Evolutionary conservation across 1,140 invertebrate species (phyloP), one percentile per base, ranked within the genome.

Genomic region (Lerema accius): DNA sequence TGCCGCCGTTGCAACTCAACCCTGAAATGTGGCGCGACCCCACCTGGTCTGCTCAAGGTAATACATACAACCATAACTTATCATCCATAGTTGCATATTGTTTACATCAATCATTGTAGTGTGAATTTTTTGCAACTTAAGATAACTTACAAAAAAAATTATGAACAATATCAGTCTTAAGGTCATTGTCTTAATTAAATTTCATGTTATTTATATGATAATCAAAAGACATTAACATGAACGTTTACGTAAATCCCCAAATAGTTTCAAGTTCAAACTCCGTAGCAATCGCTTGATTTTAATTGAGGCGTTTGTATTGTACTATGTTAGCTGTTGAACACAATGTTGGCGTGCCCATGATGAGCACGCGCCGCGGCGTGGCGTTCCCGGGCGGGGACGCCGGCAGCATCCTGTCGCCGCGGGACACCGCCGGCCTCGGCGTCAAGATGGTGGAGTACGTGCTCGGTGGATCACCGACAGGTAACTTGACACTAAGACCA

Each of bases 371-470:
- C 45, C 93, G 94, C 67, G 93, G 94, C 1, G 87, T 87, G 15
- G 78, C 84, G 2, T 93, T 93, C 74, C 90, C 92, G 48, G 92
- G 92, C 42, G 92, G 92, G 40, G 91, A 92, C 65, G 92, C 91
- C 37, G 88, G 90, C 67, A 92, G 92, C 69, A 94, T 95, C 65
- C 82, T 95, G 43, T 95, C 94, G 1, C 95, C 95, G 10, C 92
- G 95, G 46, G 94, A 94, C 80, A 92, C 93, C 72, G 96, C 95
- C 63, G 96, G 96, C 23, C 94, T 99, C 51, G 97, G 97, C 55
- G 96, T 98, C 51, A 99, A 99, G 92, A 99, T 99, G 97, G 98
- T 98, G n/a, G 98, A 99, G 91, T 99, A 99, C 84, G 97, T 99
- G 40, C 93, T 99, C 63, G 95, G 96, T 56, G 96, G 96, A 56